Evolutionary conservation across 2,113 vertebrate species (phyloP), one percentile per base, ranked within the genome.

Genomic region (Progne subis): DNA sequence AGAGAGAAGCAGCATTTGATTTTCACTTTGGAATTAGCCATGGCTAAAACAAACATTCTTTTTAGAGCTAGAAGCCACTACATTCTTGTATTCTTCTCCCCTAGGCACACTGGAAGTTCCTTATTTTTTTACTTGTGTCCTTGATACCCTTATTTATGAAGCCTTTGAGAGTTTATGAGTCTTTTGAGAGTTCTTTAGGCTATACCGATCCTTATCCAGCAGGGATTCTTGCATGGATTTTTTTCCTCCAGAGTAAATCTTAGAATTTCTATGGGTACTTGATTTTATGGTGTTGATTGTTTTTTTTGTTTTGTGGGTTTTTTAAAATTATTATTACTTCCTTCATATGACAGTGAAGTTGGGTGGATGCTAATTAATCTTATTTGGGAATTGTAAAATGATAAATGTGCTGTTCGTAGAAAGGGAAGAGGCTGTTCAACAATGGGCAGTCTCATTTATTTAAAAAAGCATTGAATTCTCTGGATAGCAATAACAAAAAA

Each of bases 371-470:
- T 86, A 47, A 52, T 46, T 57, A 60, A 18, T 41, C 24, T 5
- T 14, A 12, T 23, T 24, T 46, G 19, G 21, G 26, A 91, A n/a
- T 12, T 26, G 5, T 20, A 65, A 60, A 68, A 49, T 52, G 3
- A 31, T 34, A 56, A 28, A 84, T 0, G 0, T 75, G 26, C 3
- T 8, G 19, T 44, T 76, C 19, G 34, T 7, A 47, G 5, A 21
- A 78, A 39, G 26, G 13, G 14, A 77, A 29, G 8, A 55, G 4
- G 6, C 6, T 68, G 4, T 71, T 59, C 29, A 78, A 15, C 5
- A 46, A 12, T 20, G 2, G 9, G 1, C 4, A 63, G 19, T 13
- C 31, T 69, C 9, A 57, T 72, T 74, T 72, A 16, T 64, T 71
- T 3, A 13, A 37, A 57, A 53, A 57, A 65, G 34, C 3, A 44